Conservation (phyloP, 2,113 vertebrate genomes). For the Psittacula cyanocephala region DNA sequence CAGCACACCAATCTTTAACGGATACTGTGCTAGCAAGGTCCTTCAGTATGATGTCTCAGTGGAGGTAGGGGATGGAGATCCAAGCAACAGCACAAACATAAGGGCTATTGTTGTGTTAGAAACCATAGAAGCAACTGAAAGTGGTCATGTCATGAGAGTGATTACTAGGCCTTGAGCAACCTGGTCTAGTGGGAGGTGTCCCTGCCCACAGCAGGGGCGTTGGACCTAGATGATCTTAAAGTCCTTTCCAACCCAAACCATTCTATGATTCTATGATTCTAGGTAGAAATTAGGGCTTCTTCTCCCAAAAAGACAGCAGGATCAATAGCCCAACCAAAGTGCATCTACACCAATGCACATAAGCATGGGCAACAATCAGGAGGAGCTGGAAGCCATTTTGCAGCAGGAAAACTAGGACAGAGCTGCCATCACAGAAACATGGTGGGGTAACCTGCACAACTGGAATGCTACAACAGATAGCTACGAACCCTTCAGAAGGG, state of each 20-base stretch:
- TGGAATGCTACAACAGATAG: neutral
- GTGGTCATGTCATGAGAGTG: neutral
- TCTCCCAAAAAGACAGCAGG: neutral
- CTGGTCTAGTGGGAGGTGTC: neutral
- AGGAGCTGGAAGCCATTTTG: neutral
- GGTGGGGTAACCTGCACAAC: neutral
- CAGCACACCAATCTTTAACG: neutral
- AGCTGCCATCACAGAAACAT: neutral
- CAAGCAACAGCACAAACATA: neutral
- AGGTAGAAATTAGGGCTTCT: neutral
- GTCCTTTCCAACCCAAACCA: neutral
- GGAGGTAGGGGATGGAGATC: neutral
- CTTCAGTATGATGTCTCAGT: neutral
- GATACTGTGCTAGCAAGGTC: neutral
- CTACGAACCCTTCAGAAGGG: neutral
- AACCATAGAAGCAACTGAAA: neutral
- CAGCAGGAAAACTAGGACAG: neutral
- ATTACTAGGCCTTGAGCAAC: neutral
- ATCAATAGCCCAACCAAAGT: neutral
- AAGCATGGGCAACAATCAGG: neutral
- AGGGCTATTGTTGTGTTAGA: neutral
- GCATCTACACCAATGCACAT: neutral
- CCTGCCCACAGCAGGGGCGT: neutral
- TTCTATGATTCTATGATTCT: neutral
- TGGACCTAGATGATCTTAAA: neutral